Evolutionary conservation across 2,797 vertebrate species (phyloP).

Genomic region (Molossus molossus): DNA sequence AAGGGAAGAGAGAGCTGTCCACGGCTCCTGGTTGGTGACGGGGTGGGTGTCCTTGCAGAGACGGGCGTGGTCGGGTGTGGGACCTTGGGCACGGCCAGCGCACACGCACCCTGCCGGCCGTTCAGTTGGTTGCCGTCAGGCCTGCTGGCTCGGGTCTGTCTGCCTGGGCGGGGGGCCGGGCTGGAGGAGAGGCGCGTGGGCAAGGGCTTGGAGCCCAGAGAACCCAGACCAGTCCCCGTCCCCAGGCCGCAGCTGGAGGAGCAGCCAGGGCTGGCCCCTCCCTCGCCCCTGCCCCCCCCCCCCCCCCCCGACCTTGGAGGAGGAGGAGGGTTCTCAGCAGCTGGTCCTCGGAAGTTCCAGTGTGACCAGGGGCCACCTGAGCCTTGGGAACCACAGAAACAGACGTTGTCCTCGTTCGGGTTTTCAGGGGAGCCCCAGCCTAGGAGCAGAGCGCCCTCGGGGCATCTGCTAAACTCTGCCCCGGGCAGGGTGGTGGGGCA

Average conservation of each 20-base stretch:
- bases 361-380: not conserved
- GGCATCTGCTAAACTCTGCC: too few relatives aligned
- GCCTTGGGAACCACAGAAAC: not conserved
- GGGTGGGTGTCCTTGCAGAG: not conserved
- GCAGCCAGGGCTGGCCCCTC: not conserved
- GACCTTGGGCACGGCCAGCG: not conserved
- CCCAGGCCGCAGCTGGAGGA: not conserved
- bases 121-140: too few relatives aligned
- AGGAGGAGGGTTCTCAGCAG: not conserved
- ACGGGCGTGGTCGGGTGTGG: accelerated
- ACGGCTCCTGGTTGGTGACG: not conserved
- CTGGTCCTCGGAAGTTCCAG: not conserved
- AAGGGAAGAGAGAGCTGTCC: not conserved
- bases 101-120: not conserved
- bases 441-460: too few relatives aligned
- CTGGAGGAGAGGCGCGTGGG: not conserved
- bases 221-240: not conserved
- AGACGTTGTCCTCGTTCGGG: not conserved
- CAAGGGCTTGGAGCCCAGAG: not conserved
- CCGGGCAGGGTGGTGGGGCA: too few relatives aligned
- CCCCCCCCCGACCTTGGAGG: too few relatives aligned
- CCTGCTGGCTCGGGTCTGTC: too few relatives aligned
- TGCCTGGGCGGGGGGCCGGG: too few relatives aligned
- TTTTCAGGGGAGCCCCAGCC: not conserved
- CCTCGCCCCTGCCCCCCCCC: not conserved